Evolutionary conservation across 2,888 invertebrate species (phyloP).

Genomic region (Nymphalis polychloros): DNA sequence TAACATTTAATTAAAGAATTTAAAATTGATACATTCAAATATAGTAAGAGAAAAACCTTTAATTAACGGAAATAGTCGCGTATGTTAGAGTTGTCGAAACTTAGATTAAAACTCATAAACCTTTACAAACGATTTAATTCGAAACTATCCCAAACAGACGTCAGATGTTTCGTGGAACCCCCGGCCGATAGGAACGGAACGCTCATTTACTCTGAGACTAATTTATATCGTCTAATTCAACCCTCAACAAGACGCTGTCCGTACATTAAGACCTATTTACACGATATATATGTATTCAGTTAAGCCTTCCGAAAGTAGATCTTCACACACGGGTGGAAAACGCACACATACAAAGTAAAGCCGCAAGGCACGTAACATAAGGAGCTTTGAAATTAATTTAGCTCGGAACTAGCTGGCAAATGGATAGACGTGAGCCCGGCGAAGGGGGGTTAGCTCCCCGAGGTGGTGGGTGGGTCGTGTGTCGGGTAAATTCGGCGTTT

Average conservation of each 20-base stretch:
- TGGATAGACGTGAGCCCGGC: slow-evolving; percentile 80
- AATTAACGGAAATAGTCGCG: neutral
- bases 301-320: slow-evolving; percentile 77
- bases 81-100: slow-evolving; percentile 13
- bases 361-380: slow-evolving; percentile 83
- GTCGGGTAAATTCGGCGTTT: slow-evolving; percentile 78
- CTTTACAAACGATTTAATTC: slow-evolving; percentile 35
- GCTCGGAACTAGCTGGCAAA: slow-evolving; percentile 83
- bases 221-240: slow-evolving; percentile 78
- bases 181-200: slow-evolving; percentile 46
- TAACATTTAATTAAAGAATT: neutral
- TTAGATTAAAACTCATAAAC: slow-evolving; percentile 25
- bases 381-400: slow-evolving; percentile 83
- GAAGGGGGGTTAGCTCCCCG: slow-evolving; percentile 53
- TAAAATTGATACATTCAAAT: neutral
- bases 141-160: slow-evolving; percentile 39
- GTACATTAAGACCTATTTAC: slow-evolving; percentile 61
- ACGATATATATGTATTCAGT: slow-evolving; percentile 62
- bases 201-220: slow-evolving; percentile 62
- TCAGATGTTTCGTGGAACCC: slow-evolving; percentile 31
- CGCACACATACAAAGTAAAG: slow-evolving; percentile 72
- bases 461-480: slow-evolving; percentile 50
- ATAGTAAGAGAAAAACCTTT: neutral
- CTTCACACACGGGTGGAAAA: slow-evolving; percentile 49
- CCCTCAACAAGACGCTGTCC: slow-evolving; percentile 74